Conservation (phyloP, 1,140 invertebrate species). For the Conopomorpha cramerella region DNA sequence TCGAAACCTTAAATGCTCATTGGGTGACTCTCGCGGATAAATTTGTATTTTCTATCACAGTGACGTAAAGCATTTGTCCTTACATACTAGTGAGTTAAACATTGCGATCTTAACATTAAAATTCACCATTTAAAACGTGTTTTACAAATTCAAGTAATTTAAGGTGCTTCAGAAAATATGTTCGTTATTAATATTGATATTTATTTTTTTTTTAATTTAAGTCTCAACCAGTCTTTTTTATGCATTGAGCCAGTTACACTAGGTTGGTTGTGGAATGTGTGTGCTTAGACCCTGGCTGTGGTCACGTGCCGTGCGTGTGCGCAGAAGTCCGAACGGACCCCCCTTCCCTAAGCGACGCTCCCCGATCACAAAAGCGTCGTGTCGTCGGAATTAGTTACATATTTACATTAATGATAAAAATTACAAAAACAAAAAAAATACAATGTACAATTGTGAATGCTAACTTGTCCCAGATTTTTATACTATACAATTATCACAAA, state of each 20-base stretch:
- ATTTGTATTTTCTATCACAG: slow-evolving; percentile 56
- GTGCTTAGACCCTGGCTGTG: slow-evolving; percentile 18
- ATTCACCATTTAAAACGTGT: slow-evolving; percentile 52
- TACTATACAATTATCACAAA: too few species aligned
- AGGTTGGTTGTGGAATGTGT: slow-evolving; percentile 47
- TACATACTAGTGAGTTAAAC: slow-evolving; percentile 57
- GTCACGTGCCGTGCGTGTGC: slow-evolving; percentile 21
- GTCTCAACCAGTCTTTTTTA: slow-evolving; percentile 56
- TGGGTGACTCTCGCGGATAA: slow-evolving; percentile 48
- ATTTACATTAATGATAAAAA: slow-evolving; percentile 44
- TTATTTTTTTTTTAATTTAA: slow-evolving; percentile 33
- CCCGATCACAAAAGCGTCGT: slow-evolving; percentile 45
- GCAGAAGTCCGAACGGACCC: slow-evolving; percentile 53
- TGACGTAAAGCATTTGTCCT: slow-evolving; percentile 56
- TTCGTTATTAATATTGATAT: slow-evolving; percentile 41
- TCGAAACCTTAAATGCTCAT: too few species aligned
- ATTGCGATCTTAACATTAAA: slow-evolving; percentile 55
- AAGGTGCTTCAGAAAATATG: slow-evolving; percentile 57
- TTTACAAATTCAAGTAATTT: slow-evolving; percentile 38
- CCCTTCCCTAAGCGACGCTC: slow-evolving; percentile 36
- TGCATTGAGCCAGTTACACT: slow-evolving; percentile 54
- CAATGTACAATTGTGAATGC: slow-evolving; percentile 41
- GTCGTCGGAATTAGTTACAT: slow-evolving; percentile 42
- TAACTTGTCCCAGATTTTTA: too few species aligned
- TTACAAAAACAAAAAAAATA: too few species aligned